Evolutionary conservation across 2,113 vertebrate species (phyloP), one percentile per base, ranked within the genome.

Genomic region (Hemiprocne comata): DNA sequence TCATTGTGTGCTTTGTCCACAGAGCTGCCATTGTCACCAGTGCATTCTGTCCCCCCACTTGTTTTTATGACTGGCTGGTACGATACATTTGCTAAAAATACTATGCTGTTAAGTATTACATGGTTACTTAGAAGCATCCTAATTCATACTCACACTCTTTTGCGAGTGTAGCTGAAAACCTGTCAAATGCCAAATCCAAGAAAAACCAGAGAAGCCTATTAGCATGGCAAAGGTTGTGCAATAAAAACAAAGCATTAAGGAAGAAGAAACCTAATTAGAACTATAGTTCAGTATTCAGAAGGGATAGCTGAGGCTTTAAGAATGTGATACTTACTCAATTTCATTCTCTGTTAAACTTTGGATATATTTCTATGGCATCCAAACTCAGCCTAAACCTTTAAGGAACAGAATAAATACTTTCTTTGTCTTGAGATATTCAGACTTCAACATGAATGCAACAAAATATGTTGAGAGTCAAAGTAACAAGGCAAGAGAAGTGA

Each of bases 11-110:
- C 61, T 54, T 87, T 70, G 89, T 62, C 84, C 93, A 97, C 93
- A 97, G 87, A 85, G 92, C 88, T 87, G 80, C 84, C 89, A 80
- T 97, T 97, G 96, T 97, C 71, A 65, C 54, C 70, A 66, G 38
- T 17, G 60, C 80, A 62, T 87, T 93, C 94, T 84, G 86, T 92
- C 65, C 92, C 87, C 71, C 50, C 53, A 17, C 89, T 94, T 94
- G 80, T 96, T 97, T 91, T 60, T 86, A 64, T 33, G 10, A 61
- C 79, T 92, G 91, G 57, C 92, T 95, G 76, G 89, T 91, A 94
- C 93, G 83, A 87, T 48, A 85, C 87, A 74, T 60, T 94, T 78
- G 69, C 85, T 91, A 76, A 91, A 96, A 96, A 85, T 94, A 93
- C 69, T 87, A 74, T 40, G 55, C 89, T 92, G 44, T 93, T 92